Conservation (phyloP, 2,113 vertebrate genomes). For the zebrafish (Danio rerio) region DNA sequence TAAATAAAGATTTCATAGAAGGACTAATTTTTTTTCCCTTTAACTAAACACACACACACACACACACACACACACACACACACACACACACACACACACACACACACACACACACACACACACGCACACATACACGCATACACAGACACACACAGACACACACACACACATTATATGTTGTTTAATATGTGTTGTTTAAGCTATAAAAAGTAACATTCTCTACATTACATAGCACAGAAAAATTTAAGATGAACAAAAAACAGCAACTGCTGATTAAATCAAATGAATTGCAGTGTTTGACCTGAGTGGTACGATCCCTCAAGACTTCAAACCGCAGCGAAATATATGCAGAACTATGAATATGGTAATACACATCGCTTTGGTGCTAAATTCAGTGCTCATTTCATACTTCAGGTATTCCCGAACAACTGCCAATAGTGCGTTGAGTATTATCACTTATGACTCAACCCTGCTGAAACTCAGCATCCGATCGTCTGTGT, state of each 20-base stretch:
- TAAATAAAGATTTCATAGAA: no score
- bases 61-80: no score
- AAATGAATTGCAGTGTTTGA: neutral
- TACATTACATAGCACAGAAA: neutral
- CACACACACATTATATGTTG: no score
- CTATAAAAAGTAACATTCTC: neutral
- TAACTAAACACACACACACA: no score
- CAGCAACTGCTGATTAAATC: neutral
- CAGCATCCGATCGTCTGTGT: slow-evolving; percentile 35
- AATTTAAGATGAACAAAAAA: no score
- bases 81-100: no score
- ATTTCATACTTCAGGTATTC: slow-evolving; percentile 33
- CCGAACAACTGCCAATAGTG: slow-evolving; percentile 2
- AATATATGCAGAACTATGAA: neutral
- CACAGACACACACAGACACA: no score
- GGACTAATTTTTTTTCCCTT: no score
- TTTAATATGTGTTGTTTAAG: neutral
- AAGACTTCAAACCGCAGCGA: neutral
- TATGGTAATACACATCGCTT: neutral
- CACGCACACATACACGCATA: no score
- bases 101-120: no score
- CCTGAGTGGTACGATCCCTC: neutral
- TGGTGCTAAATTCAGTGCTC: neutral
- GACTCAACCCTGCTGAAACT: slow-evolving; percentile 35
- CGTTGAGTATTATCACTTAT: slow-evolving; percentile 11